These are phyloP conservation scores for Oscarella lobularis DNA, from an alignment of 37 sponge, comb jelly and placozoan species.

Conservation along the genomic window DNA sequence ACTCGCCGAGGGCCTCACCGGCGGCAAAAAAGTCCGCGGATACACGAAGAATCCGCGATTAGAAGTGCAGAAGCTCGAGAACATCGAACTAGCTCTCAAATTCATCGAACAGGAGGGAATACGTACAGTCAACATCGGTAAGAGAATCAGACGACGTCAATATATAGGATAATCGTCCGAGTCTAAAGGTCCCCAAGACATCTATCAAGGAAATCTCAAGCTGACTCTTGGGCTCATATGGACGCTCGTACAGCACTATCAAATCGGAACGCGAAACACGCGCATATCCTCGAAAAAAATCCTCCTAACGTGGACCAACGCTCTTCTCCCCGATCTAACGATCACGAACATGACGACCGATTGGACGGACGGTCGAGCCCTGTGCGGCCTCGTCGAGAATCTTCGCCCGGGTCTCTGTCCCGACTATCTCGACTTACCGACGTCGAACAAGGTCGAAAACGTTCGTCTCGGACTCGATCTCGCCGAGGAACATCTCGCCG, in stretches of 20 bases:
- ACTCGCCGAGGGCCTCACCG: constrained; percentile 44
- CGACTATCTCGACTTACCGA: constrained; percentile 24
- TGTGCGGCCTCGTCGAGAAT: constrained; percentile 40
- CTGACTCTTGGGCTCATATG: constrained; percentile 60
- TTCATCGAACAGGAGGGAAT: constrained; percentile 29
- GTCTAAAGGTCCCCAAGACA: constrained; percentile 43
- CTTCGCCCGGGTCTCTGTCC: constrained; percentile 53
- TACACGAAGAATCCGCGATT: constrained; percentile 28
- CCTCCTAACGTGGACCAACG: constrained; percentile 46
- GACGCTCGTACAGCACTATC: constrained; percentile 68
- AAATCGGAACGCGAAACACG: constrained; percentile 38
- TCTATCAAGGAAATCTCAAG: constrained; percentile 41
- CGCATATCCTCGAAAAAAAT: constrained; percentile 26
- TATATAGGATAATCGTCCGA: too few relatives aligned
- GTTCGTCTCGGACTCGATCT: constrained; percentile 42
- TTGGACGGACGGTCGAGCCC: constrained; percentile 49
- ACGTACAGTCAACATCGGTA: constrained; percentile 50
- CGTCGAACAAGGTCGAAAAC: constrained; percentile 41
- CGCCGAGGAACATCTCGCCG: constrained; percentile 47
- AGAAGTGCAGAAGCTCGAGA: constrained; percentile 51
- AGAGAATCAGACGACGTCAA: too few relatives aligned
- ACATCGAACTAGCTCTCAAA: constrained; percentile 37
- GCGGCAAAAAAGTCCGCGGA: constrained; percentile 26
- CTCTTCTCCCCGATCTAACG: constrained; percentile 37
- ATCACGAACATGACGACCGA: constrained; percentile 55